Percentiles rank a stretch among this genome's conserved stretches.
Conservation (phyloP, 64 coral and sea anemone species). For the Montipora cactus region DNA sequence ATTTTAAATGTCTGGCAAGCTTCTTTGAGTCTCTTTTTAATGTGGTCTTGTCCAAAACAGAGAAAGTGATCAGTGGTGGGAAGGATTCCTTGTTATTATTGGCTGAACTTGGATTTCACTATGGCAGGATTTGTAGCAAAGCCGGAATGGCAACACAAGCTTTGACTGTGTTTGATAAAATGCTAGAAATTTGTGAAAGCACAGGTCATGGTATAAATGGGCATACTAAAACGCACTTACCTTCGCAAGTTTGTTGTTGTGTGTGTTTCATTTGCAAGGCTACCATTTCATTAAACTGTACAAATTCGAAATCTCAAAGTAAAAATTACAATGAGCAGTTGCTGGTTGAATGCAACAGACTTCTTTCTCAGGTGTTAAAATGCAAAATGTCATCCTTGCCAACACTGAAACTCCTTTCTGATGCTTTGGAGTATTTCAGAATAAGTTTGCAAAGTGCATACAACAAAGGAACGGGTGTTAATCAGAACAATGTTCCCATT, state of each 20-base stretch:
- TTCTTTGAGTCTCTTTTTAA: constrained; percentile 38
- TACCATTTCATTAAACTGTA: constrained; percentile 2
- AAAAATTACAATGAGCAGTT: not conserved
- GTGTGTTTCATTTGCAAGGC: constrained; percentile 24
- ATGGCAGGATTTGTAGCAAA: constrained; percentile 47
- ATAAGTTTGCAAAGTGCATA: constrained; percentile 24
- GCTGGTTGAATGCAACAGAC: not conserved
- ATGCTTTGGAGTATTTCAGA: constrained; percentile 42
- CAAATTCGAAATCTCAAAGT: constrained; percentile 18
- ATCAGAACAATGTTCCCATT: not conserved
- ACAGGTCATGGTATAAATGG: constrained; percentile 15
- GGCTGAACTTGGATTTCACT: constrained; percentile 70
- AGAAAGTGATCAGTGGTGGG: not conserved
- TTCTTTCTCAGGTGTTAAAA: not conserved
- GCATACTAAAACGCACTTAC: not conserved
- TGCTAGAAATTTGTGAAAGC: constrained; percentile 14
- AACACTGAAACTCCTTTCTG: constrained; percentile 10
- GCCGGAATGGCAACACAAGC: constrained; percentile 5
- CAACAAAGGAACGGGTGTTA: not conserved
- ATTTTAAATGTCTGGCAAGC: constrained; percentile 13
- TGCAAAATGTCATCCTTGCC: not conserved
- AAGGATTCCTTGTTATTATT: not conserved
- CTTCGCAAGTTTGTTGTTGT: constrained; percentile 39
- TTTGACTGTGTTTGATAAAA: constrained; percentile 46
- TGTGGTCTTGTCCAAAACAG: not conserved